Percentiles rank a stretch among this genome's conserved stretches.
These are phyloP conservation scores for Gandaritis pyraliata DNA, from an alignment of 2,888 invertebrate genomes.

Conservation along the genomic window DNA sequence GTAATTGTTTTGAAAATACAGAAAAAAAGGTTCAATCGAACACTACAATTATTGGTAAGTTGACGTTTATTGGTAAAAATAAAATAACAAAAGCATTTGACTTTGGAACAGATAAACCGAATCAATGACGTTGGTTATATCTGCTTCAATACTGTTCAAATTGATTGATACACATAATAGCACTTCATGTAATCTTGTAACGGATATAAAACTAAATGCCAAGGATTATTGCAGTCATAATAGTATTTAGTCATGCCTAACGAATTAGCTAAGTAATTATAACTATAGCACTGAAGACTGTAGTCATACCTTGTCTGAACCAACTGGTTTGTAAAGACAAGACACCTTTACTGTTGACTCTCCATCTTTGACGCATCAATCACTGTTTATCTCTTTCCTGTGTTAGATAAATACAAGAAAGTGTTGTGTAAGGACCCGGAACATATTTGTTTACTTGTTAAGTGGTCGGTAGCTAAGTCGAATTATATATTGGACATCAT, in stretches of 20 bases:
- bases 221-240: slow-evolving; percentile 60
- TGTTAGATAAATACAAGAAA: slow-evolving; percentile 7
- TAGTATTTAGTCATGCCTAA: slow-evolving; percentile 29
- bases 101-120: slow-evolving; percentile 25
- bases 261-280: slow-evolving; percentile 20
- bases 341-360: slow-evolving; percentile 6
- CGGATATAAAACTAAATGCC: slow-evolving; percentile 64
- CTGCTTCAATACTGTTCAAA: slow-evolving; percentile 35
- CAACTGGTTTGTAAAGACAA: not conserved
- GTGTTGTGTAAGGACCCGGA: not conserved
- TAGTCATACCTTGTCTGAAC: too few relatives aligned
- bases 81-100: slow-evolving; percentile 3
- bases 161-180: slow-evolving; percentile 59
- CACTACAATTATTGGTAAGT: too few relatives aligned
- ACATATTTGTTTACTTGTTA: slow-evolving; percentile 1
- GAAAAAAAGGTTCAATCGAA: not conserved
- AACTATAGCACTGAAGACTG: slow-evolving; percentile 10
- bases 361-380: slow-evolving; percentile 12
- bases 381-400: slow-evolving; percentile 18
- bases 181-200: slow-evolving; percentile 53
- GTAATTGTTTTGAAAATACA: not conserved
- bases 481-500: too few relatives aligned
- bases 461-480: not conserved
- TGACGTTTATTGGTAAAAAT: not conserved
- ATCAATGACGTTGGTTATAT: too few relatives aligned